These are phyloP conservation scores for Drosophila nr. perissopoda DNA, from an alignment of 2,888 invertebrate species.

Conservation along the genomic window DNA sequence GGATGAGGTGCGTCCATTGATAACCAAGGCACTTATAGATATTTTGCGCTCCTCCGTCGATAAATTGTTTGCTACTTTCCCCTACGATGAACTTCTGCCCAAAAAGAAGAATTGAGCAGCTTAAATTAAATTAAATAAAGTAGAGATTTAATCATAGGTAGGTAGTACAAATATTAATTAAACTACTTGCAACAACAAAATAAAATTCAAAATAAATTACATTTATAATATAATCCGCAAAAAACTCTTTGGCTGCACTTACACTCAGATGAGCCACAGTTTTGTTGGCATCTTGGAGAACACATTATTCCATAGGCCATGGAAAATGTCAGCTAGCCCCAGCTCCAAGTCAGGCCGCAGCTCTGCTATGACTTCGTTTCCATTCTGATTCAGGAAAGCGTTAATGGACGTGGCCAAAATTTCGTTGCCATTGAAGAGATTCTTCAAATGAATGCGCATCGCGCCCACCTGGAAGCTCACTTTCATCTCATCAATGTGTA, in stretches of 20 bases:
- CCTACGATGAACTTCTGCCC: conserved; percentile 86
- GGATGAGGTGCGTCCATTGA: conserved; percentile 89
- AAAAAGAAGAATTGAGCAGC: conserved; percentile 38
- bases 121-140: conserved; percentile 15
- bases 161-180: conserved; percentile 30
- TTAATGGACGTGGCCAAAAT: conserved; percentile 87
- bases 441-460: conserved; percentile 86
- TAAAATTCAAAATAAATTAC: conserved; percentile 64
- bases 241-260: not conserved
- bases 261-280: conserved; percentile 85
- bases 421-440: conserved; percentile 88
- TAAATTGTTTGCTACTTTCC: conserved; percentile 87
- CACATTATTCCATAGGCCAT: conserved; percentile 87
- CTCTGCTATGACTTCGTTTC: conserved; percentile 87
- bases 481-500: conserved; percentile 86
- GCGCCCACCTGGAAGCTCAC: conserved; percentile 86
- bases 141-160: conserved; percentile 46
- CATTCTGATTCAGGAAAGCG: conserved; percentile 87
- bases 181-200: conserved; percentile 26
- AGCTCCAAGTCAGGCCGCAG: conserved; percentile 86
- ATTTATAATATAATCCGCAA: conserved; percentile 41
- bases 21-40: conserved; percentile 88
- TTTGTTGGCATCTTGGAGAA: conserved; percentile 87
- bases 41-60: conserved; percentile 87
- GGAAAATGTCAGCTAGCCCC: conserved; percentile 86